Percentiles rank a stretch among this genome's conserved stretches.
Conservation (phyloP, 2,113 vertebrate genomes). For the Naja naja region DNA sequence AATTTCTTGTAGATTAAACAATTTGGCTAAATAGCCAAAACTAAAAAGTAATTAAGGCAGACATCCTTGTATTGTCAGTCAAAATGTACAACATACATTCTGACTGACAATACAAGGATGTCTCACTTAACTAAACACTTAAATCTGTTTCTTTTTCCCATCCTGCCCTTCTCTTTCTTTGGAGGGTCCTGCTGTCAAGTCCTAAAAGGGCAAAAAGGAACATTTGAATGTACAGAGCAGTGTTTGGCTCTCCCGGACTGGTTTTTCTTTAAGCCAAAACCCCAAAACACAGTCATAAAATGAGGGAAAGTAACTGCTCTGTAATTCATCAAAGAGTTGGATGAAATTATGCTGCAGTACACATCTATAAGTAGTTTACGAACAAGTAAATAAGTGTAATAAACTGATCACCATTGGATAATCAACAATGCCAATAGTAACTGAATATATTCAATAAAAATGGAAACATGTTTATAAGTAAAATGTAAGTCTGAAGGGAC, state of each 20-base stretch:
- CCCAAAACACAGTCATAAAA: background rate
- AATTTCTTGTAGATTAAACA: background rate
- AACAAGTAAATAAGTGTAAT: background rate
- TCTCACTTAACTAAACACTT: background rate
- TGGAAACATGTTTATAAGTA: background rate
- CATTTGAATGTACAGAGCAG: background rate
- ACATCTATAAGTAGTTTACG: background rate
- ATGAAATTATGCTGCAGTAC: background rate
- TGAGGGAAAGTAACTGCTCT: background rate
- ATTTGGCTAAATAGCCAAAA: background rate
- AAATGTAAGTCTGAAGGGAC: background rate
- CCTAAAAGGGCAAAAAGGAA: background rate
- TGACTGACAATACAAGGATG: background rate
- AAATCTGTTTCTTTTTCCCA: background rate
- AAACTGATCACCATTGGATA: background rate
- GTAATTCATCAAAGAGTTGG: background rate
- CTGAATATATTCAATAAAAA: background rate
- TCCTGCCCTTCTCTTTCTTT: background rate
- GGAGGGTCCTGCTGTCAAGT: background rate
- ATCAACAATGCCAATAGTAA: background rate
- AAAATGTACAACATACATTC: background rate
- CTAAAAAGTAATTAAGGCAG: background rate
- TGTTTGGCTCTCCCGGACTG: background rate
- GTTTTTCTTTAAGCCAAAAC: background rate
- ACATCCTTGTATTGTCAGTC: background rate